Evolutionary conservation across 2,797 vertebrate species (phyloP).

Genomic region (Gallinago stenura): DNA sequence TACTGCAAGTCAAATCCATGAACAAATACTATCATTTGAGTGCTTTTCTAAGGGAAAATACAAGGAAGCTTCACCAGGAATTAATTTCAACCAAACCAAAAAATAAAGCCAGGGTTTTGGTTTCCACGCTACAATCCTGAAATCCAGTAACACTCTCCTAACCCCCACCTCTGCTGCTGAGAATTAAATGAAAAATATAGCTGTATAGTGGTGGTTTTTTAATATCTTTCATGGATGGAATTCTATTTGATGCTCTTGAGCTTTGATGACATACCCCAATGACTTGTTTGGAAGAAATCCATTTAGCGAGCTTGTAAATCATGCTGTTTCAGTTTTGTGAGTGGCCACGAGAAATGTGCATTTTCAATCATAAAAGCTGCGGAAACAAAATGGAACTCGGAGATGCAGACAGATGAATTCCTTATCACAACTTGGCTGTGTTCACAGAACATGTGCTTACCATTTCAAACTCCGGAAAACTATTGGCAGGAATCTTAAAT

Average conservation of each 20-base stretch:
- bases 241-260: conserved; percentile 65
- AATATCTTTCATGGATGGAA: conserved; percentile 64
- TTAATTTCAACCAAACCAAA: background rate
- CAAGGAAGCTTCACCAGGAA: background rate
- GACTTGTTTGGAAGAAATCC: conserved; percentile 72
- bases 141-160: background rate
- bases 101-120: background rate
- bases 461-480: conserved; percentile 55
- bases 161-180: background rate
- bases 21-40: background rate
- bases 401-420: conserved; percentile 48
- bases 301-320: conserved; percentile 69
- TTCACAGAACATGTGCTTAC: conserved; percentile 60
- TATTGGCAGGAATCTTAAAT: conserved; percentile 42
- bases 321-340: conserved; percentile 49
- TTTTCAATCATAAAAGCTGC: conserved; percentile 63
- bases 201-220: background rate
- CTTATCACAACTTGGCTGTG: conserved; percentile 64
- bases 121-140: background rate
- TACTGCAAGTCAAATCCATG: background rate
- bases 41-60: background rate
- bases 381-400: conserved; percentile 72
- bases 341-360: conserved; percentile 63
- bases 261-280: conserved; percentile 71
- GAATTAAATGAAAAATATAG: conserved; percentile 45